Evolutionary conservation across 2,113 vertebrate species (phyloP).

Genomic region (Plotosus lineatus): DNA sequence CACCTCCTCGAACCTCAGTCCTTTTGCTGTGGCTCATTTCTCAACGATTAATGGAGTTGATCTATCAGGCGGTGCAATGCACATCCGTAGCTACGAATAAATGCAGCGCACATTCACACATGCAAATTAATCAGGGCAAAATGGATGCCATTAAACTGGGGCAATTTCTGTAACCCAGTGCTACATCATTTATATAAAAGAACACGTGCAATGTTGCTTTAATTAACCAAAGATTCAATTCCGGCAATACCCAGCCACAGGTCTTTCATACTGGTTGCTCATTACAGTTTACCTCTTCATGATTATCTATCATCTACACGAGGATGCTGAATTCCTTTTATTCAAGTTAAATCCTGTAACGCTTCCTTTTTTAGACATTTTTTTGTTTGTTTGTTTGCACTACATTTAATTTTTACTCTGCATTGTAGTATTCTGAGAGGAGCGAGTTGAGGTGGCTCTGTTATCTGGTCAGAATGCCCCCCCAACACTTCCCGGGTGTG

Average conservation of each 20-base stretch:
- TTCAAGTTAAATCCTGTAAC: background rate
- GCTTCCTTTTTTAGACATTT: background rate
- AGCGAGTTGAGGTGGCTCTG: no score
- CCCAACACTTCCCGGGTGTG: no score
- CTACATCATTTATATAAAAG: background rate
- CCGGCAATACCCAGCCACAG: background rate
- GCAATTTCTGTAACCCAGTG: background rate
- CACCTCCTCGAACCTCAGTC: background rate
- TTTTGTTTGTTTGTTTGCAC: no score
- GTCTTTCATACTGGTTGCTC: background rate
- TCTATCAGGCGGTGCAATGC: background rate
- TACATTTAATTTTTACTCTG: background rate
- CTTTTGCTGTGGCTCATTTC: background rate
- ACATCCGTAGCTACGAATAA: no score
- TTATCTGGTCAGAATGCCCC: no score
- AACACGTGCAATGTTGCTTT: background rate
- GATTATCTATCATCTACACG: background rate
- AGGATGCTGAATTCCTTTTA: background rate
- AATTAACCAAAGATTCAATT: background rate
- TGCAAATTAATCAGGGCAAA: background rate
- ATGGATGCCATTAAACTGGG: background rate
- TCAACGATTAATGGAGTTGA: background rate
- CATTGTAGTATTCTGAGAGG: no score
- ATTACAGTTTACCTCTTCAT: background rate
- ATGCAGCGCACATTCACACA: background rate